Base-by-base conservation (phyloP, 2,797 vertebrate species). In the Sciaenops ocellatus region DNA sequence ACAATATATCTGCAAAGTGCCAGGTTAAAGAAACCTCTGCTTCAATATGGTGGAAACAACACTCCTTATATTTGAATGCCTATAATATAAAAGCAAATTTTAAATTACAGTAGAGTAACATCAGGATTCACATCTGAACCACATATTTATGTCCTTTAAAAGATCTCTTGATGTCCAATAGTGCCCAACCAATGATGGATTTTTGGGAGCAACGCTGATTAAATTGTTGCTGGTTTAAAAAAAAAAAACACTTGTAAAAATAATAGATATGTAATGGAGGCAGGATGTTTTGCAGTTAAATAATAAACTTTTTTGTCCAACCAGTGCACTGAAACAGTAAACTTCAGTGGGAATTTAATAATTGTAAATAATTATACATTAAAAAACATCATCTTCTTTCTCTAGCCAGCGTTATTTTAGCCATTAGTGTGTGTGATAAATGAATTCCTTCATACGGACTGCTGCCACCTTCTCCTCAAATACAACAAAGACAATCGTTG, bases 1-100 rank as follows among this genome's bases (percentile, higher is more conserved):
- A 98, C 97, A 2, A 98, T 98, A 83, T 98, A 98, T 69, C 97
- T 98, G 91, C 83, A 77, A 20, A 3, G 15, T 0, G 13, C 22
- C 28, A 11, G 0, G 92, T 94, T 91, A 94, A 94, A 82, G 92
- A 85, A 85, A 56, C 47, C 10, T 26, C 0, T 0, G 4, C 55
- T 54, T 56, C 10, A 1, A 51, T 4, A 28, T 1, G 0, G 11
- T 26, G 30, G 15, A 38, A 60, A 34, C 6, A 13, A 20, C 6
- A 22, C 15, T 26, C 5, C 7, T 8, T 24, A 0, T 48, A 16
- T 56, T 56, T 55, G 44, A 28, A 34, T 24, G 50, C 24, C 16
- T 1, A 6, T 54, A 34, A 34, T 34, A 34, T 34, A 34, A 34
- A 34, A 34, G 34, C 7, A 34, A 34, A 34, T 34, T 34, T 38